Evolutionary conservation across 2,888 invertebrate genomes (phyloP).

Genomic region (Arrhopalites spinosus): DNA sequence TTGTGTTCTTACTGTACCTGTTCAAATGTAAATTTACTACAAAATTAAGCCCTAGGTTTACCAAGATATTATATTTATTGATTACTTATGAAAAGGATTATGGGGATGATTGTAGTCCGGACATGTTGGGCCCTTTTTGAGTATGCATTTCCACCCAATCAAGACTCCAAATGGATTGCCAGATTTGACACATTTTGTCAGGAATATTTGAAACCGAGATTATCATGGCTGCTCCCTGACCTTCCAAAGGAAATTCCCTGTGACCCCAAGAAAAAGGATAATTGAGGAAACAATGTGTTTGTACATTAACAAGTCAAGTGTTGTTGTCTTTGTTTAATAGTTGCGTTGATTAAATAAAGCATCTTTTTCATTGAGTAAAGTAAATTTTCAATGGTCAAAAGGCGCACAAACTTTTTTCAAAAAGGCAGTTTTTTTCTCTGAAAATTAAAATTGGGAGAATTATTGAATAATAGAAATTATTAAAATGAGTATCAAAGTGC

Average conservation of each 20-base stretch:
- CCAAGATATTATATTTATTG: too few relatives aligned
- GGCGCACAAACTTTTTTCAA: too few relatives aligned
- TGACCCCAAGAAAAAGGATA: not conserved
- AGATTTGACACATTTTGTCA: not conserved
- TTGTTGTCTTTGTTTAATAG: not conserved
- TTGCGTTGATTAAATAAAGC: not conserved
- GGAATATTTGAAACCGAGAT: not conserved
- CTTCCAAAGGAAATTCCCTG: not conserved
- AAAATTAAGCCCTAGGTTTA: too few relatives aligned
- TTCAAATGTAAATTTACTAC: too few relatives aligned
- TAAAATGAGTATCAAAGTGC: constrained; percentile 21
- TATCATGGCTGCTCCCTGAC: not conserved
- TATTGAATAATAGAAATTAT: too few relatives aligned
- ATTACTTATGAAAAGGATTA: too few relatives aligned
- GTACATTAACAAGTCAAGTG: too few relatives aligned
- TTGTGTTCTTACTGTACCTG: not conserved
- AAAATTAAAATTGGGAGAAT: too few relatives aligned
- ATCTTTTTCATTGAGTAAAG: too few relatives aligned
- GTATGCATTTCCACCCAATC: not conserved
- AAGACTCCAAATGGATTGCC: not conserved
- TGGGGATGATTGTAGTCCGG: not conserved
- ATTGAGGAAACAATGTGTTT: not conserved
- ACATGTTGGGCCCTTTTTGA: not conserved
- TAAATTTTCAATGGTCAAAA: too few relatives aligned
- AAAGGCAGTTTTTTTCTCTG: too few relatives aligned